phyloP scores from a whole-genome alignment of 2,888 invertebrate genomes.

The Acleris cristana region DNA sequence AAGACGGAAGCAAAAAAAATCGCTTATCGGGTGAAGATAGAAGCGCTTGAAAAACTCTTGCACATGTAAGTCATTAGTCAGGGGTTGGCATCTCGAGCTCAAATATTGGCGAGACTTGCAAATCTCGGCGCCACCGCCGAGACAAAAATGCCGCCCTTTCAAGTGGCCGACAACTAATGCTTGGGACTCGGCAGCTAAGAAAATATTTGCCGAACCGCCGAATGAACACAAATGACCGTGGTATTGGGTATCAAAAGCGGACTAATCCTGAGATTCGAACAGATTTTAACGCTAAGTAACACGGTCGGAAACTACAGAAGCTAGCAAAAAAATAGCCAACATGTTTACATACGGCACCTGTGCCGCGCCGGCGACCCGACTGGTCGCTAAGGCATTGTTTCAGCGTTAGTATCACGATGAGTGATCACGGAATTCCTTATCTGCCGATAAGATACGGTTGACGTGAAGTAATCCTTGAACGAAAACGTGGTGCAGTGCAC shows the following conservation, averaged over 20 bases:
- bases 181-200: conserved; percentile 70
- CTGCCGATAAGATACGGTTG: conserved; percentile 27
- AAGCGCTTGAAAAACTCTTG: conserved; percentile 54
- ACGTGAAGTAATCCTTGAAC: conserved; percentile 9
- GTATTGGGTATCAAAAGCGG: conserved; percentile 64
- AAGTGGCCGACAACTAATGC: conserved; percentile 52
- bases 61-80: conserved; percentile 81
- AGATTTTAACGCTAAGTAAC: conserved; percentile 33
- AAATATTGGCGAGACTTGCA: conserved; percentile 78
- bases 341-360: conserved; percentile 30
- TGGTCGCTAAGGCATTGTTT: conserved; percentile 7
- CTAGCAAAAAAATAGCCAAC: conserved; percentile 11
- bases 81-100: conserved; percentile 58
- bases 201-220: conserved; percentile 74
- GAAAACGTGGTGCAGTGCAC: conserved; percentile 27
- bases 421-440: conserved; percentile 20
- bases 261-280: conserved; percentile 33
- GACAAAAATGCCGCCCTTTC: conserved; percentile 60
- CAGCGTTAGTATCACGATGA: conserved; percentile 3
- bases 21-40: conserved; percentile 52
- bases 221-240: conserved; percentile 80
- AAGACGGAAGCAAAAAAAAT: conserved; percentile 48
- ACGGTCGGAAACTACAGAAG: conserved; percentile 22
- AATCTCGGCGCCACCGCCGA: conserved; percentile 70
- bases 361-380: not conserved